Evolutionary conservation across 2,113 vertebrate genomes (phyloP).

Genomic region (Fregetta grallaria): DNA sequence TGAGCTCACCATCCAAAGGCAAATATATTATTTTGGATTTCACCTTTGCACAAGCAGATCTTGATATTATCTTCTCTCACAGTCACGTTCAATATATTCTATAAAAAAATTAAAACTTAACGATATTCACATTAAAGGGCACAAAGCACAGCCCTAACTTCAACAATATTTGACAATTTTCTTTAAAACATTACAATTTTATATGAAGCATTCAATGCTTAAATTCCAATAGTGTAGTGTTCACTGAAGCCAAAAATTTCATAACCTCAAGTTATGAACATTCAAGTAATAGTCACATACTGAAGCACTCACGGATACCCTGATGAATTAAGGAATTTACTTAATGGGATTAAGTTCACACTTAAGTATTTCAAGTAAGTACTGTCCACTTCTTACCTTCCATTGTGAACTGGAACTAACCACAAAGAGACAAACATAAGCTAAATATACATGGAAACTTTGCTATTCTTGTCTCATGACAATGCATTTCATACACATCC

Average conservation of each 20-base stretch:
- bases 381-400: background rate
- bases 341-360: background rate
- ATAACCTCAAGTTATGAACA: background rate
- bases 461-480: background rate
- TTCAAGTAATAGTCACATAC: background rate
- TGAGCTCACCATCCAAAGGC: background rate
- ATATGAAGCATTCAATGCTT: background rate
- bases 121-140: background rate
- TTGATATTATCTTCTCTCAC: background rate
- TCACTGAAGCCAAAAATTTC: background rate
- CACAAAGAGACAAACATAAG: background rate
- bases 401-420: background rate
- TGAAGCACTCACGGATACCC: background rate
- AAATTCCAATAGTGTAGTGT: background rate
- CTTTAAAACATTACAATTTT: background rate
- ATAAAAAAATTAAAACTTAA: background rate
- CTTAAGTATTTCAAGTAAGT: background rate
- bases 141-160: background rate
- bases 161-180: background rate
- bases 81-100: background rate
- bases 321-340: background rate
- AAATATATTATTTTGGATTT: background rate
- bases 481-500: background rate
- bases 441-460: background rate
- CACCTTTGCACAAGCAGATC: background rate